phyloP scores from a whole-genome alignment of 2,113 vertebrate species.

The Otus sunia region DNA sequence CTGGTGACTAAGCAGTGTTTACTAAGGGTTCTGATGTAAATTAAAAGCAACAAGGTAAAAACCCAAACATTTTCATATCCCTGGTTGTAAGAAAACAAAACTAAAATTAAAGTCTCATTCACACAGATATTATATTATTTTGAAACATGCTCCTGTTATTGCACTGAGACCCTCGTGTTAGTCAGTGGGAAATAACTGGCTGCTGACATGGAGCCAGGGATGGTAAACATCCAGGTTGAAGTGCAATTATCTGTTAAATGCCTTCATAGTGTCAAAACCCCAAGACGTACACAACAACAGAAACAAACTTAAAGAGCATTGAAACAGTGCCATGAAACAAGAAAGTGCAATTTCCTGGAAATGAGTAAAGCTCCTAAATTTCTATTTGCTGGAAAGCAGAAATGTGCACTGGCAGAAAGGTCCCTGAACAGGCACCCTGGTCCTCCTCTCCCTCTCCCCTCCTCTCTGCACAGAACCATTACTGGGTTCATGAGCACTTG shows the following conservation, averaged over 20 bases:
- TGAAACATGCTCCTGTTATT: not conserved
- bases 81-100: not conserved
- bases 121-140: not conserved
- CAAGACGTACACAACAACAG: not conserved
- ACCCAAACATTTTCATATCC: not conserved
- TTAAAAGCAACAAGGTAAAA: not conserved
- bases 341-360: not conserved
- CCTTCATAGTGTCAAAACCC: fast-evolving
- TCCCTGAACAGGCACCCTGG: fast-evolving
- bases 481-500: fast-evolving
- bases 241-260: not conserved
- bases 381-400: not conserved
- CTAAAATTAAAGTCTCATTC: not conserved
- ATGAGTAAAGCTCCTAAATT: fast-evolving
- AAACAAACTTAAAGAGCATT: not conserved
- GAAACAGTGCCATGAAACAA: not conserved
- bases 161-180: not conserved
- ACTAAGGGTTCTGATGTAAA: constrained; percentile 36
- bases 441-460: not conserved
- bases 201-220: not conserved
- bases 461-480: not conserved
- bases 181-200: not conserved
- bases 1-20: constrained; percentile 23
- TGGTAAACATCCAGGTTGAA: not conserved
- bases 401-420: not conserved